These are phyloP conservation scores for Tachuris rubrigastra DNA, from an alignment of 2,113 vertebrate species.

Conservation along the genomic window DNA sequence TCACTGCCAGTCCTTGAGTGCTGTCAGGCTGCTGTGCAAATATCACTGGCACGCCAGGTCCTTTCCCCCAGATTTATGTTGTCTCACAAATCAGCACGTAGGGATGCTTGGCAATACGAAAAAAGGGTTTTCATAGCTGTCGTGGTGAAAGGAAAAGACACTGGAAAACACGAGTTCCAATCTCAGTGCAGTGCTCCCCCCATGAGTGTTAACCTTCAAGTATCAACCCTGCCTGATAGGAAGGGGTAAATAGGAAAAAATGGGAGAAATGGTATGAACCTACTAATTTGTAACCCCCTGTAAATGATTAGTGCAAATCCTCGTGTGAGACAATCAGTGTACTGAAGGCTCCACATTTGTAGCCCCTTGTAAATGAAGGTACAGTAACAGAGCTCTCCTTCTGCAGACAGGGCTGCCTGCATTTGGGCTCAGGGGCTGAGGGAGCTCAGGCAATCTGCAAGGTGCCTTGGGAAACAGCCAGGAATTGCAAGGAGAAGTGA, in stretches of 20 bases:
- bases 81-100: not conserved
- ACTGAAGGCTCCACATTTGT: not conserved
- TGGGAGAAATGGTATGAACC: rapidly evolving
- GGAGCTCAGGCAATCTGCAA: not conserved
- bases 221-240: not conserved
- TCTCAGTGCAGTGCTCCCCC: not conserved
- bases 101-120: not conserved
- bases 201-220: not conserved
- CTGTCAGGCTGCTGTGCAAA: not conserved
- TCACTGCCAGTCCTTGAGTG: not conserved
- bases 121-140: not conserved
- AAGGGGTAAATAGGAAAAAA: not conserved
- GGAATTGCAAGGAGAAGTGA: not conserved
- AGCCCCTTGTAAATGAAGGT: not conserved
- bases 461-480: not conserved
- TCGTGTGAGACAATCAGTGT: not conserved
- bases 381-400: not conserved
- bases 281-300: not conserved
- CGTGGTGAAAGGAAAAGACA: not conserved
- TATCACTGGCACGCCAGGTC: not conserved
- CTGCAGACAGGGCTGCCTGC: not conserved
- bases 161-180: not conserved
- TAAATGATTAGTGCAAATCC: not conserved
- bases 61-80: not conserved
- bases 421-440: not conserved